Evolutionary conservation across 2,888 invertebrate species (phyloP).

Genomic region (Thysanoteuthis rhombus): DNA sequence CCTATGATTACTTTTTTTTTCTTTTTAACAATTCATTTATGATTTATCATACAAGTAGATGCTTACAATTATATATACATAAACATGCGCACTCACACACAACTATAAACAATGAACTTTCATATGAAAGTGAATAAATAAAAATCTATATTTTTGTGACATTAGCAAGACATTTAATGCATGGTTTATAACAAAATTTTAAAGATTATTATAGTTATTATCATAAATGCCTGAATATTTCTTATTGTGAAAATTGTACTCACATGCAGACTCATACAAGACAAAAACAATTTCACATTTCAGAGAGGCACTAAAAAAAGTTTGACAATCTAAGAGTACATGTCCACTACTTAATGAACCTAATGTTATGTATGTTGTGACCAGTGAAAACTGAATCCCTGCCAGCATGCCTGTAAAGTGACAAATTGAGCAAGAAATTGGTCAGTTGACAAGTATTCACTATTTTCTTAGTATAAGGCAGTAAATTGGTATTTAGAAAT

Average conservation of each 20-base stretch:
- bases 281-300: not conserved
- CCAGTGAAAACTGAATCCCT: not conserved
- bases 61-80: not conserved
- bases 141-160: not conserved
- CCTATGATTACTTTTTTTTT: not conserved
- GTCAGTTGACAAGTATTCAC: not conserved
- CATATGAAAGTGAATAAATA: slow-evolving; percentile 12
- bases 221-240: not conserved
- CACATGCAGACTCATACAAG: not conserved
- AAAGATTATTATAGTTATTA: not conserved
- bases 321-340: not conserved
- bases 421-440: not conserved
- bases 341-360: not conserved
- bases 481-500: not conserved
- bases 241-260: not conserved
- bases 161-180: not conserved
- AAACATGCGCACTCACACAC: not conserved
- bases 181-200: not conserved
- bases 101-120: not conserved
- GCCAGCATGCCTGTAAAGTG: not conserved
- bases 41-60: not conserved
- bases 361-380: not conserved
- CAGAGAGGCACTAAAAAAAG: not conserved
- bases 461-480: not conserved
- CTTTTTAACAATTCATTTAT: no score